phyloP scores from a whole-genome alignment of 2,113 vertebrate genomes.

The Rhinopomastus cyanomelas region DNA sequence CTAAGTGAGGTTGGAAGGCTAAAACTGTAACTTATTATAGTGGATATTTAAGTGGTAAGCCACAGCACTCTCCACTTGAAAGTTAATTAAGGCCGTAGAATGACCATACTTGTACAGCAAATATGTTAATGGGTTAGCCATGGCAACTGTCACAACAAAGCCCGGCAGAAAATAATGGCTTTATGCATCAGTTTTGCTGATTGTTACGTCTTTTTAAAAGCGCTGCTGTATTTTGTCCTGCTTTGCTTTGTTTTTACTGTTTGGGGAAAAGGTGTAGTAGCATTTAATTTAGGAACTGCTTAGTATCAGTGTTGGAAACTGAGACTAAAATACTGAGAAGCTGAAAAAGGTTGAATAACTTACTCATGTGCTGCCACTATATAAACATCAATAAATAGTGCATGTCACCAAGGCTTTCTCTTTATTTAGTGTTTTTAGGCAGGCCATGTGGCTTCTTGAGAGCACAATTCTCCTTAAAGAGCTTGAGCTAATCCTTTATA shows the following conservation, averaged over 20 bases:
- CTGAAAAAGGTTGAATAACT: not conserved
- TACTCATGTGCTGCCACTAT: not conserved
- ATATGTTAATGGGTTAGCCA: conserved; percentile 74
- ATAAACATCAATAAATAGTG: not conserved
- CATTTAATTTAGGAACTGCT: not conserved
- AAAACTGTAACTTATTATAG: conserved; percentile 70
- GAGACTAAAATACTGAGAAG: not conserved
- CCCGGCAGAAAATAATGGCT: conserved; percentile 62
- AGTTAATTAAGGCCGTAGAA: conserved; percentile 76
- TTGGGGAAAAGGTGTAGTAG: not conserved
- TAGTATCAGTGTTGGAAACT: not conserved
- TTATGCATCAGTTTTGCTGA: conserved; percentile 48
- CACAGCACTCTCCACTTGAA: conserved; percentile 72
- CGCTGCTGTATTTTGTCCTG: not conserved
- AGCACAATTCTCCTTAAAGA: not conserved
- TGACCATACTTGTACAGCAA: conserved; percentile 72
- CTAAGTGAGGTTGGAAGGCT: conserved; percentile 75
- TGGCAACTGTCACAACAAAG: conserved; percentile 75
- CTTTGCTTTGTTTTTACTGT: not conserved
- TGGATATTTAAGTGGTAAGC: conserved; percentile 79
- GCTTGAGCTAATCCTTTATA: conserved; percentile 11
- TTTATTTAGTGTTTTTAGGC: not conserved
- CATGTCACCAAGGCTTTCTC: not conserved
- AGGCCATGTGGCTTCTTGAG: not conserved
- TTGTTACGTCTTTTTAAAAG: conserved; percentile 14